A percentile compares a stretch with the other conserved stretches of the same genome.
Conservation (phyloP, 2,113 vertebrate genomes). For the Haemorhous mexicanus region DNA sequence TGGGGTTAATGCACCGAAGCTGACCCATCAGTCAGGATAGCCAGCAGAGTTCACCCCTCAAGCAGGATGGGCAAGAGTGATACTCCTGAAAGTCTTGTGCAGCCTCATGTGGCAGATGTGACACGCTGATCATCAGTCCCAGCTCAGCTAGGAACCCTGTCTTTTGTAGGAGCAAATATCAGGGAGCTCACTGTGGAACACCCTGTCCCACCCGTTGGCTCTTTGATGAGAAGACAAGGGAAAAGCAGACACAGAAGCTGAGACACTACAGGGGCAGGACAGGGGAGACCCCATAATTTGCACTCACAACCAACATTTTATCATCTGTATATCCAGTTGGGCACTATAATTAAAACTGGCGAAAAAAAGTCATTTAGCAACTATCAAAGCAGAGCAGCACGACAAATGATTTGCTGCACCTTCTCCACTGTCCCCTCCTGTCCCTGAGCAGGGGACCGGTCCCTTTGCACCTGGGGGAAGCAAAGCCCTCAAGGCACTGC, state of each 20-base stretch:
- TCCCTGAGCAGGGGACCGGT: neutral
- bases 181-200: neutral
- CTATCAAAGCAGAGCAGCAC: neutral
- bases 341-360: neutral
- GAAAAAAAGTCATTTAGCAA: fast-evolving
- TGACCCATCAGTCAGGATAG: neutral
- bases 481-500: neutral
- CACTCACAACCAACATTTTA: neutral
- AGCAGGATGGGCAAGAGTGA: neutral
- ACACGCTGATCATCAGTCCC: neutral
- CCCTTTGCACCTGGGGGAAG: neutral
- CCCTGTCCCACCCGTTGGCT: fast-evolving
- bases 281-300: neutral
- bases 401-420: fast-evolving
- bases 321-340: neutral
- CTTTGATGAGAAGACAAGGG: neutral
- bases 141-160: fast-evolving
- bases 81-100: neutral
- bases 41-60: neutral
- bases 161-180: neutral
- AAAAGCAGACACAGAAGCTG: neutral
- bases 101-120: neutral
- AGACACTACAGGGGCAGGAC: neutral
- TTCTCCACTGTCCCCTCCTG: neutral
- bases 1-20: neutral